Percentiles rank a stretch among this genome's conserved stretches.
phyloP scores from a whole-genome alignment of 2,113 vertebrate genomes.

The Pygoscelis adeliae region DNA sequence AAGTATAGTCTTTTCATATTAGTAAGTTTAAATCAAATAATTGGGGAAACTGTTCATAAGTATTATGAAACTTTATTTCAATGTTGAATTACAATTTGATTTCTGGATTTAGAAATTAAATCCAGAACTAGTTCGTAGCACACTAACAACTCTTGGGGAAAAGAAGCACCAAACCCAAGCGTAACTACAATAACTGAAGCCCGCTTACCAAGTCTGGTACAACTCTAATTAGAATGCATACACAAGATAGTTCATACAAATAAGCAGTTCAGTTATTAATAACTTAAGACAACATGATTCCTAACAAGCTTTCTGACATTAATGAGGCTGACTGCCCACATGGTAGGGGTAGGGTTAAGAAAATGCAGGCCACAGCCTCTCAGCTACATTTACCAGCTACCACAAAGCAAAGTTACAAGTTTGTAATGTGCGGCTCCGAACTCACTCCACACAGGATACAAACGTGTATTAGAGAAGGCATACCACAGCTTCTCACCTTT shows the following conservation, averaged over 20 bases:
- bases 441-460: background rate
- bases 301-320: background rate
- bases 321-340: background rate
- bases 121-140: background rate
- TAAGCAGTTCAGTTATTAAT: background rate
- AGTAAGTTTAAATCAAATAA: background rate
- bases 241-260: background rate
- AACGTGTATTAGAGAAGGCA: background rate
- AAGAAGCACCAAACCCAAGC: background rate
- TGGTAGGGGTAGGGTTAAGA: background rate
- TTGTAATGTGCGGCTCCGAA: background rate
- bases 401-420: background rate
- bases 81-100: background rate
- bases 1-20: background rate
- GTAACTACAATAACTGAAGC: background rate
- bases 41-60: background rate
- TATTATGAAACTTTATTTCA: background rate
- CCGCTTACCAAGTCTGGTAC: background rate
- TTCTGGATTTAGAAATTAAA: background rate
- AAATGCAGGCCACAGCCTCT: background rate
- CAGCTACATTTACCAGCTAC: background rate
- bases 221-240: background rate
- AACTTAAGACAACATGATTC: background rate
- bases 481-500: background rate
- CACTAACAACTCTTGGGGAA: background rate